phyloP scores from a whole-genome alignment of 1,140 invertebrate species.

The Anastrepha obliqua region DNA sequence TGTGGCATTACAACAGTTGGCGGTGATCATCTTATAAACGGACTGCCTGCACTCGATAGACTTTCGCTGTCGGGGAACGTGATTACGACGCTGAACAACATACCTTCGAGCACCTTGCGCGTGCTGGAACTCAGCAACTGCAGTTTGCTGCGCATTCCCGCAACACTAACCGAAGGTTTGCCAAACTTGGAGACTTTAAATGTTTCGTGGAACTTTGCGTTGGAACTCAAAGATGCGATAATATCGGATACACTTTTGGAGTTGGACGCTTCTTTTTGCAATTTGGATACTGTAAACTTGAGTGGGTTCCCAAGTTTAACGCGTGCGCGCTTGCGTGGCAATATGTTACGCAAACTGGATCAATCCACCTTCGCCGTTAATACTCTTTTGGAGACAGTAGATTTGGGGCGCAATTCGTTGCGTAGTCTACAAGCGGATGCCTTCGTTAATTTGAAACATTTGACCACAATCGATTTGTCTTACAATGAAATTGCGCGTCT shows the following conservation, averaged over 20 bases:
- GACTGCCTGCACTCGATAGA: conserved; percentile 75
- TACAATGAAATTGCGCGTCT: conserved; percentile 79
- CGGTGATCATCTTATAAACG: conserved; percentile 75
- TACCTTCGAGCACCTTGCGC: conserved; percentile 76
- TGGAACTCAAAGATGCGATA: conserved; percentile 74
- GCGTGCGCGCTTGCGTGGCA: conserved; percentile 77
- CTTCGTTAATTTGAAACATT: conserved; percentile 77
- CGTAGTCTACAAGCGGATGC: conserved; percentile 76
- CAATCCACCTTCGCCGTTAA: conserved; percentile 79
- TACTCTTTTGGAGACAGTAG: conserved; percentile 78
- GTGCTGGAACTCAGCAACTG: conserved; percentile 77
- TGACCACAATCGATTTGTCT: conserved; percentile 80
- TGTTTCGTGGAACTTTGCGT: conserved; percentile 76
- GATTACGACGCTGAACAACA: conserved; percentile 73
- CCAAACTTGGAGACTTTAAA: conserved; percentile 75
- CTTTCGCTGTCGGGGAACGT: conserved; percentile 77
- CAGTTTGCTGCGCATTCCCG: conserved; percentile 74
- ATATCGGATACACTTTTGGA: conserved; percentile 76
- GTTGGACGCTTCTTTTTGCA: conserved; percentile 81
- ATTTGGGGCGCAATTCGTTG: conserved; percentile 80
- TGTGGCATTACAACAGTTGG: conserved; percentile 76
- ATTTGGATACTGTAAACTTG: conserved; percentile 78
- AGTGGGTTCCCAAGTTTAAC: conserved; percentile 78
- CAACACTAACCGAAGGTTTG: conserved; percentile 75
- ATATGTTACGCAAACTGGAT: conserved; percentile 77